A percentile compares a stretch with the other conserved stretches of the same genome.
Evolutionary conservation across 1,140 invertebrate genomes (phyloP).

Genomic region (honey bee (Apis mellifera)): Amel_HAv3.1 CM009935.2:378001-378500

Average conservation of each 20-base stretch:
- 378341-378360: background rate
- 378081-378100: background rate
- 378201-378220: conserved; percentile 3
- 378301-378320: background rate
- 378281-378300: background rate
- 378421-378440: conserved; percentile 78
- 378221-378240: background rate
- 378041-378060: background rate
- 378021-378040: background rate
- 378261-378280: background rate
- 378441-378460: background rate
- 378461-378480: background rate
- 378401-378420: conserved; percentile 81
- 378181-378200: background rate
- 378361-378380: background rate
- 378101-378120: too few relatives aligned
- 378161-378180: too few relatives aligned
- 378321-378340: too few relatives aligned
- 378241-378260: conserved; percentile 33
- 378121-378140: background rate
- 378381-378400: background rate
- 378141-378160: too few relatives aligned
- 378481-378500: background rate
- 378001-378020: background rate
- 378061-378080: background rate